Conservation (phyloP, 2,113 vertebrate species). For the Pluvialis apricaria region DNA sequence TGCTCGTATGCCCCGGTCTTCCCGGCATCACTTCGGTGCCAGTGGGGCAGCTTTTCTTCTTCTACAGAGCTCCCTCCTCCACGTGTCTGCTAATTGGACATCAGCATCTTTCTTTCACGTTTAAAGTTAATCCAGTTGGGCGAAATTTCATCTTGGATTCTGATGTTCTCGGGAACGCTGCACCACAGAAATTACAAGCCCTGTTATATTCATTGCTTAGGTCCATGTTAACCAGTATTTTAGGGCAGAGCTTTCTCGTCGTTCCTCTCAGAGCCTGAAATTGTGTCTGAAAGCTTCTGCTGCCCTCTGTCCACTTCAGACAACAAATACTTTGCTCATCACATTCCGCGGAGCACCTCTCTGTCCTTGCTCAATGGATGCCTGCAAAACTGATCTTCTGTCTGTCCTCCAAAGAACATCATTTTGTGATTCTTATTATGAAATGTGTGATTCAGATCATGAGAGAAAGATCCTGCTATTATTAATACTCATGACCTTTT, state of each 20-base stretch:
- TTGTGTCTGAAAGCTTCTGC: background rate
- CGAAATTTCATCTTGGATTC: background rate
- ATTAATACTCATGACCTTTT: background rate
- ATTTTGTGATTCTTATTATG: background rate
- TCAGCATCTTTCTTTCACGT: background rate
- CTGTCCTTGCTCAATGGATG: background rate
- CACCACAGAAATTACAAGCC: background rate
- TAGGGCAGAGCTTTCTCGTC: background rate
- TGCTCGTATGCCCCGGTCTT: rapidly evolving
- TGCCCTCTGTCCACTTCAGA: background rate
- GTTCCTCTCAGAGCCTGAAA: background rate
- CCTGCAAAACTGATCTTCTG: background rate
- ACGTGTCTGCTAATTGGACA: background rate
- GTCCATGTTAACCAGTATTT: background rate
- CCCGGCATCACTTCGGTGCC: rapidly evolving
- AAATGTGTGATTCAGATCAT: background rate
- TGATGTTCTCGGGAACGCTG: background rate
- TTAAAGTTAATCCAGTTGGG: background rate
- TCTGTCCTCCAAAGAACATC: background rate
- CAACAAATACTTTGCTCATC: background rate
- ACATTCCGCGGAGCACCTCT: background rate
- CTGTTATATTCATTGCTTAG: background rate
- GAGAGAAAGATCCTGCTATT: background rate
- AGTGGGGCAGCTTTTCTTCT: background rate
- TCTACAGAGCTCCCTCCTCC: background rate